Evolutionary conservation across 1,140 invertebrate genomes (phyloP).

Genomic region (Drosophila erecta): DNA sequence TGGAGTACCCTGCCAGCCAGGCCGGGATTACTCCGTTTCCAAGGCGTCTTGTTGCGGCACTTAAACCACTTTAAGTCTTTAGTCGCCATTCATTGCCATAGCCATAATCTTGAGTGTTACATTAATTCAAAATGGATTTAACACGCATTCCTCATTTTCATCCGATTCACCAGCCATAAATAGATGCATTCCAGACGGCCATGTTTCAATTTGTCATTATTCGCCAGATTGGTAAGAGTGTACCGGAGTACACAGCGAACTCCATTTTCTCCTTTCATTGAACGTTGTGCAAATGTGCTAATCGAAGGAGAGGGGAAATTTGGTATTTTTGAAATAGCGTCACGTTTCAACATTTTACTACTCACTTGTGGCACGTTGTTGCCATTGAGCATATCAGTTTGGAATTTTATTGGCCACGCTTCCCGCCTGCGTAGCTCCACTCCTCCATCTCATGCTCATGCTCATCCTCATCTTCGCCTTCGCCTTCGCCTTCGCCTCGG

Average conservation of each 20-base stretch:
- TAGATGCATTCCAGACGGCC: constrained; percentile 15
- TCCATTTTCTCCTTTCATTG: constrained; percentile 37
- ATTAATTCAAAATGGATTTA: background rate
- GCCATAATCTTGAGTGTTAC: too few species aligned
- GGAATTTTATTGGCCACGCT: constrained; percentile 82
- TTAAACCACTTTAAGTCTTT: too few species aligned
- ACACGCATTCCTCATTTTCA: constrained; percentile 1
- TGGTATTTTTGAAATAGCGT: constrained; percentile 79
- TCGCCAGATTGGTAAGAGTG: constrained; percentile 31
- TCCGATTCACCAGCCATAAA: constrained; percentile 12
- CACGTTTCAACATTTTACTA: constrained; percentile 82
- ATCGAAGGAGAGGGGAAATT: constrained; percentile 44
- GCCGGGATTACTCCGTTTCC: background rate
- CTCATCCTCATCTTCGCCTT: background rate
- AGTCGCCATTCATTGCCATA: too few species aligned
- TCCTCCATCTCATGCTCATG: background rate
- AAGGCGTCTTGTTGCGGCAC: background rate
- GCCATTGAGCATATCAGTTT: constrained; percentile 82
- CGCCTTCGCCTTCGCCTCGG: constrained; percentile 16
- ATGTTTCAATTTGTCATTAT: constrained; percentile 53
- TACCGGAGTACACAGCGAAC: background rate
- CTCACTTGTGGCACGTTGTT: constrained; percentile 81
- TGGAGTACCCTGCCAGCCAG: background rate
- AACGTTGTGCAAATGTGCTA: constrained; percentile 66
- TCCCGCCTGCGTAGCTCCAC: constrained; percentile 54